A percentile compares a stretch with the other conserved stretches of the same genome.
Evolutionary conservation across 2,113 vertebrate species (phyloP).

Genomic region (Neotoma lepida): DNA sequence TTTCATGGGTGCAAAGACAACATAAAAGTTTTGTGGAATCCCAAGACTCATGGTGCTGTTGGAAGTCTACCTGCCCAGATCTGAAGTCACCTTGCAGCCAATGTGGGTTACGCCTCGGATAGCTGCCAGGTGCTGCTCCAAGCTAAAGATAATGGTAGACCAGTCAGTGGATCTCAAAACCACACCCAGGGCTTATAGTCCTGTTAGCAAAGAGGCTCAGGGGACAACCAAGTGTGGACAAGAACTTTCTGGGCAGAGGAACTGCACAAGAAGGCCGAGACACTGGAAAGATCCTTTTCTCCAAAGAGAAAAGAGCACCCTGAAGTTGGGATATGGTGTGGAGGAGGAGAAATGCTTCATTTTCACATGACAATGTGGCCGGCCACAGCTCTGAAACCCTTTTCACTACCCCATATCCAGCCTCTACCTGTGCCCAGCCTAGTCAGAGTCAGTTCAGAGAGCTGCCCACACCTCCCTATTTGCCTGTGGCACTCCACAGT

Average conservation of each 20-base stretch:
- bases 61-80: neutral
- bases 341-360: neutral
- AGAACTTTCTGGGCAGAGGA: neutral
- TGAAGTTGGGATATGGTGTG: fast-evolving
- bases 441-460: neutral
- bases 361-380: neutral
- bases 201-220: neutral
- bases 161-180: neutral
- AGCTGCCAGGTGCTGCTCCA: neutral
- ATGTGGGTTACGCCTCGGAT: neutral
- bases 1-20: slow-evolving; percentile 33
- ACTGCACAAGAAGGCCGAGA: neutral
- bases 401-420: neutral
- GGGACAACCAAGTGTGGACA: too few species aligned
- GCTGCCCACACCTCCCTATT: too few species aligned
- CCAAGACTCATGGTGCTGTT: neutral
- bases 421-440: too few species aligned
- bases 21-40: slow-evolving; percentile 20
- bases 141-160: neutral
- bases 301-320: neutral
- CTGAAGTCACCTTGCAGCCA: neutral
- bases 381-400: neutral
- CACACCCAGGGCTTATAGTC: neutral
- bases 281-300: neutral
- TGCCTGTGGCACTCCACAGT: neutral